Evolutionary conservation across 2,113 vertebrate genomes (phyloP), one percentile per base, ranked within the genome.

Genomic region (Thalassarche chlororhynchos): DNA sequence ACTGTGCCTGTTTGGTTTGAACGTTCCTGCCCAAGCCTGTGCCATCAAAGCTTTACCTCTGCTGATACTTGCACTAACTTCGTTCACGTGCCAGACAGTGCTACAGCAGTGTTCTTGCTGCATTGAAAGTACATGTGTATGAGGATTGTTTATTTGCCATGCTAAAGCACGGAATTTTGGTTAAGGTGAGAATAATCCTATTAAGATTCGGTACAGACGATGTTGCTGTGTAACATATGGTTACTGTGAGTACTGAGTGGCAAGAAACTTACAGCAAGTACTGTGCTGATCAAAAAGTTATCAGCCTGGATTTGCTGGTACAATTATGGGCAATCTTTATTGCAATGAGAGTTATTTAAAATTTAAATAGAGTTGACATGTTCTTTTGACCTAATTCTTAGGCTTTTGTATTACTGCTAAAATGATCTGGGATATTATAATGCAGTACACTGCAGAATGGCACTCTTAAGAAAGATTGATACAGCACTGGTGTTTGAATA

Each of bases 361-460:
- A 87, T 92, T 88, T 70, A 92, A 89, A 82, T 92, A 36, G 71
- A 84, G 51, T 94, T 83, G 75, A 71, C 84, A 86, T 74, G 49
- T 85, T 95, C 86, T 49, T 94, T 80, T 94, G 93, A 91, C 88
- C 88, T 86, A 92, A 91, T 95, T 96, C 90, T 71, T 57, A 65
- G 55, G 74, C 38, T 89, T 88, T 66, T 83, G 64, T 89, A n/a
- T 91, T 89, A 44, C 91, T 85, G 34, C 36, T 87, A 12, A 92
- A 92, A 68, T 77, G 62, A 60, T 96, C 31, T 71, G n/a, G 62
- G 58, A 10, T 89, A 70, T 94, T 96, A 38, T 34, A 74, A n/a
- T 84, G 57, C 70, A 42, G 61, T 54, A 16, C 8, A 1, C 29
- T 92, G 55, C 84, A 91, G 80, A 92, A 79, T 64, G 49, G 21